These are phyloP conservation scores for Schizothorax lantsangensis DNA, from an alignment of 2,797 vertebrate species.

Conservation along the genomic window DNA sequence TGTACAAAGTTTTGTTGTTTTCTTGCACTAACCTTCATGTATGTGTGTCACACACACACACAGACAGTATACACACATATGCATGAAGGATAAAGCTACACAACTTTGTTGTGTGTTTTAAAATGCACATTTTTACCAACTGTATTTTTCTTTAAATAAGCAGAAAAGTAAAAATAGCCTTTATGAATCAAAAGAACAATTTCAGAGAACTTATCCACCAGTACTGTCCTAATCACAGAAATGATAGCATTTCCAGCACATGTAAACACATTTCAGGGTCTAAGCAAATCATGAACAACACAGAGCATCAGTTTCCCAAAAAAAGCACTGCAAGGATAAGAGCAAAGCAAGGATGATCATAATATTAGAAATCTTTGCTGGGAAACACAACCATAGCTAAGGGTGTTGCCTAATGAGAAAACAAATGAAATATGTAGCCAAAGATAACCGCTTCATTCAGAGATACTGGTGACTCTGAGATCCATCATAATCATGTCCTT, in stretches of 20 bases:
- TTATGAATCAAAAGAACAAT: not conserved
- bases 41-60: not conserved
- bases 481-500: not conserved
- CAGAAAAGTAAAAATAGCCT: not conserved
- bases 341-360: constrained; percentile 1
- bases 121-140: not conserved
- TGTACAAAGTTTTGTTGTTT: not conserved
- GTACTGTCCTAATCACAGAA: not conserved
- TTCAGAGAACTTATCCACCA: not conserved
- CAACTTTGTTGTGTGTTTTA: not conserved
- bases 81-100: not conserved
- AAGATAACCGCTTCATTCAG: not conserved
- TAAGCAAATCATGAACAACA: not conserved
- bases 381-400: not conserved
- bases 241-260: not conserved
- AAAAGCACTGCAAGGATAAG: not conserved
- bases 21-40: not conserved
- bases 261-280: not conserved
- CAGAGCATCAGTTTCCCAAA: not conserved
- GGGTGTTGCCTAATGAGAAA: not conserved
- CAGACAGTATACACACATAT: not conserved
- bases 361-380: not conserved
- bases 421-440: not conserved
- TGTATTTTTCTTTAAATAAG: not conserved
- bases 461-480: not conserved